Evolutionary conservation across 2,888 invertebrate genomes (phyloP).

Genomic region (Dione vanillae): DNA sequence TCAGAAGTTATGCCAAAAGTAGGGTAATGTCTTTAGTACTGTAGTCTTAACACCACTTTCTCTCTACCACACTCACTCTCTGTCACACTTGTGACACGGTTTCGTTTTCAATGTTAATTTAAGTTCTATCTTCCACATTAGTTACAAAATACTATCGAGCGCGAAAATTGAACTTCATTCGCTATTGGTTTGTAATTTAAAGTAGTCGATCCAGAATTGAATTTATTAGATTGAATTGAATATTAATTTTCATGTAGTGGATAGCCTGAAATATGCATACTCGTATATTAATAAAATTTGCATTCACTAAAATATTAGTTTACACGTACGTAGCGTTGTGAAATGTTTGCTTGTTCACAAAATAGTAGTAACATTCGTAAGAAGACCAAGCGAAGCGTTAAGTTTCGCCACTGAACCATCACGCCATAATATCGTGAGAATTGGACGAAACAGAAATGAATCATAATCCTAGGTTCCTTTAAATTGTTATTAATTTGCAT

Average conservation of each 20-base stretch:
- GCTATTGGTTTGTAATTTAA: constrained; percentile 10
- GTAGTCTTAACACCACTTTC: too few species aligned
- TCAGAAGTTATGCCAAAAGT: too few species aligned
- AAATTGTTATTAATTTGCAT: too few species aligned
- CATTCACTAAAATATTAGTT: constrained; percentile 12
- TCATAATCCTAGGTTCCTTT: neutral
- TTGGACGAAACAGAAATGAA: too few species aligned
- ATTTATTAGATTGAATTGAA: constrained; percentile 33
- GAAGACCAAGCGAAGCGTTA: too few species aligned
- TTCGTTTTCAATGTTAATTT: too few species aligned
- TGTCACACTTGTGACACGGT: too few species aligned
- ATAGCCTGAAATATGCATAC: constrained; percentile 9
- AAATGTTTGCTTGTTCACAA: constrained; percentile 5
- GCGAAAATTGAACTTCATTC: constrained; percentile 26
- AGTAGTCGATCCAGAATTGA: constrained; percentile 25
- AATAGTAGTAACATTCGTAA: neutral
- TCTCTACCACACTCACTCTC: too few species aligned
- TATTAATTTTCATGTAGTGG: constrained; percentile 25
- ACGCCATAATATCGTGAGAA: too few species aligned
- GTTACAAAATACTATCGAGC: constrained; percentile 23
- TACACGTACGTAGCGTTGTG: neutral
- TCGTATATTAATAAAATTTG: constrained; percentile 23
- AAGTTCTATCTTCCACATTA: too few species aligned
- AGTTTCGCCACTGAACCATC: too few species aligned
- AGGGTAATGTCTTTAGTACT: too few species aligned